Evolutionary conservation across 2,113 vertebrate genomes (phyloP).

Genomic region (Rallus limicola): DNA sequence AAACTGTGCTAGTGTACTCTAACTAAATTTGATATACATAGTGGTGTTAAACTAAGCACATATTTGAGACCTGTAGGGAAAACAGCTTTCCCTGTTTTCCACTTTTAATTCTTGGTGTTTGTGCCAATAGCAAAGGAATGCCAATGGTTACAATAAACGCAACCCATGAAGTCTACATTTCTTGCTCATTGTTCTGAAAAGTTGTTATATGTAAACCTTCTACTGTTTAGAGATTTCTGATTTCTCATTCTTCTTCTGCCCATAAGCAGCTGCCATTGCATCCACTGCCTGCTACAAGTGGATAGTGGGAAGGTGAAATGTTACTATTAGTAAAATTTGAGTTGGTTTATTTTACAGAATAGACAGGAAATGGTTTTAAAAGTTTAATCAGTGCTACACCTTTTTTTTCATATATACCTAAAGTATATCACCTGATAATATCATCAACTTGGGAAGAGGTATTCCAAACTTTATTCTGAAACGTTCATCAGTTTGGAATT

Average conservation of each 20-base stretch:
- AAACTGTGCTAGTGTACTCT: conserved; percentile 66
- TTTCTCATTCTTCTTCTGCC: conserved; percentile 68
- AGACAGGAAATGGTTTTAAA: not conserved
- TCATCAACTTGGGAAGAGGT: conserved; percentile 9
- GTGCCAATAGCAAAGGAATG: conserved; percentile 59
- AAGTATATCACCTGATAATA: not conserved
- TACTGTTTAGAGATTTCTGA: conserved; percentile 53
- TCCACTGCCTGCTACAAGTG: not conserved
- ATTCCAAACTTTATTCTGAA: conserved; percentile 31
- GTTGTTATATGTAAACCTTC: conserved; percentile 50
- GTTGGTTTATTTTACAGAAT: not conserved
- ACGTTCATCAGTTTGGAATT: conserved; percentile 5
- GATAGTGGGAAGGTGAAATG: not conserved
- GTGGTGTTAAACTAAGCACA: conserved; percentile 49
- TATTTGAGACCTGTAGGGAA: conserved; percentile 51
- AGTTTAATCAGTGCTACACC: not conserved
- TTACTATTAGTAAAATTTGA: not conserved
- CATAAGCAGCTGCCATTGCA: conserved; percentile 45
- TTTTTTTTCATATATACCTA: not conserved
- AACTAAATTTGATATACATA: conserved; percentile 53
- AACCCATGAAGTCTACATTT: conserved; percentile 38
- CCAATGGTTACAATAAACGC: conserved; percentile 46
- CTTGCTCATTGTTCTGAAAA: conserved; percentile 54
- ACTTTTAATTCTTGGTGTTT: conserved; percentile 56
- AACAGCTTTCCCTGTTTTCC: conserved; percentile 53